Conservation (phyloP, 2,797 vertebrate genomes). For the Sparus aurata region DNA sequence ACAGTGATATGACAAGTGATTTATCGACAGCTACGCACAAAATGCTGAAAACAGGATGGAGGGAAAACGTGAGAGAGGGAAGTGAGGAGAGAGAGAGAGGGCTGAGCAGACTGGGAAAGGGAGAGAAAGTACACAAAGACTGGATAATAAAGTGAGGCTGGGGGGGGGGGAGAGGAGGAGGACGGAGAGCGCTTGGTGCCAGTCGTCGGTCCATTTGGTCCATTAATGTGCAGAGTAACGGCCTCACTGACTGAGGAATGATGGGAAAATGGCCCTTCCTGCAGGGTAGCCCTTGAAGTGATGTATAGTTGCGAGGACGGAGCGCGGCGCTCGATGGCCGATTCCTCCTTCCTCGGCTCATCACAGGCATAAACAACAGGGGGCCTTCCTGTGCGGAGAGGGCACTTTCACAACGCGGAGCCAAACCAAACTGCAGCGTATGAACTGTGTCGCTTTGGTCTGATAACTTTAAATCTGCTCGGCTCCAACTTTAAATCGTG, state of each 20-base stretch:
- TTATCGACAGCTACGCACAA: slow-evolving; percentile 62
- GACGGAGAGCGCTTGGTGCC: slow-evolving; percentile 63
- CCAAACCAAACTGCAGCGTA: slow-evolving; percentile 27
- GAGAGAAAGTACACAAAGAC: slow-evolving; percentile 55
- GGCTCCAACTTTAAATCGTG: background rate
- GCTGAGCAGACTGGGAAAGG: slow-evolving; percentile 19
- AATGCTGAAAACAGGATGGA: slow-evolving; percentile 47
- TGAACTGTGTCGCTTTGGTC: slow-evolving; percentile 1
- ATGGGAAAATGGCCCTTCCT: slow-evolving; percentile 78
- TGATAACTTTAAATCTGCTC: slow-evolving; percentile 8
- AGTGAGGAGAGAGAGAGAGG: slow-evolving; percentile 25
- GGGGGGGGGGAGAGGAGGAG: background rate
- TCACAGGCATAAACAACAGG: slow-evolving; percentile 75
- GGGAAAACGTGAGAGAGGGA: slow-evolving; percentile 43
- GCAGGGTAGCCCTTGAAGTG: slow-evolving; percentile 75
- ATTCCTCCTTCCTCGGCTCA: slow-evolving; percentile 59
- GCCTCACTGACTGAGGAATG: slow-evolving; percentile 78
- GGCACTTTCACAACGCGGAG: slow-evolving; percentile 24
- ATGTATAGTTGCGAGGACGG: slow-evolving; percentile 78
- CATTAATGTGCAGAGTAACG: slow-evolving; percentile 80
- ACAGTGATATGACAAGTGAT: slow-evolving; percentile 70
- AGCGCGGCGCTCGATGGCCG: slow-evolving; percentile 51
- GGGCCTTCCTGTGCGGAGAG: slow-evolving; percentile 49
- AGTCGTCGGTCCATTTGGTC: slow-evolving; percentile 76
- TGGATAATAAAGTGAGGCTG: slow-evolving; percentile 46